A percentile compares a stretch with the other conserved stretches of the same genome.
Conservation (phyloP, 2,888 invertebrate species). For the Polydesmus complanatus region DNA sequence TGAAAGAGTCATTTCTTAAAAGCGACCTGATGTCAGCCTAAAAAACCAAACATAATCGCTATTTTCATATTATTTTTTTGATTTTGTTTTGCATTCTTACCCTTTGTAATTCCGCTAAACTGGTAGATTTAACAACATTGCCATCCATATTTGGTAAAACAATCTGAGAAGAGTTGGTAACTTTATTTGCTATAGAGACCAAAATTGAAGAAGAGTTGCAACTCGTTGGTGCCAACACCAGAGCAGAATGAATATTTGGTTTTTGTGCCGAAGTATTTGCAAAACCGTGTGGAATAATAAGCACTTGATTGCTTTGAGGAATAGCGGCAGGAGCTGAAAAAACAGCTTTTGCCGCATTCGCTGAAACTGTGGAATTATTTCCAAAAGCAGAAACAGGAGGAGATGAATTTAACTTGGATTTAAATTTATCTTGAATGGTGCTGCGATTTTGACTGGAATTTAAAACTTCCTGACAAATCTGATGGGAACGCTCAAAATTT, state of each 20-base stretch:
- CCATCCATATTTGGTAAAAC: not conserved
- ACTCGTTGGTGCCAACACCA: not conserved
- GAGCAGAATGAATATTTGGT: not conserved
- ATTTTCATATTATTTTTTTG: too few relatives aligned
- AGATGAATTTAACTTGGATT: not conserved
- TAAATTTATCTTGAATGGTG: not conserved
- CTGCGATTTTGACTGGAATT: constrained; percentile 76
- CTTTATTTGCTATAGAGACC: not conserved
- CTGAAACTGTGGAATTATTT: not conserved
- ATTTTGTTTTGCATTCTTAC: too few relatives aligned
- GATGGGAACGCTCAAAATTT: constrained; percentile 84
- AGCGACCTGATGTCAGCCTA: not conserved
- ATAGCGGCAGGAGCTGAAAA: not conserved
- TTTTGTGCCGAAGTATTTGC: not conserved
- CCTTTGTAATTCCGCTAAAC: not conserved
- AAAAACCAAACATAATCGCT: not conserved
- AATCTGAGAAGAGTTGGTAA: not conserved
- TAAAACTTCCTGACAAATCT: constrained; percentile 62
- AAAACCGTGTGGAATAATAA: not conserved
- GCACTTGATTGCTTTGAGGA: not conserved
- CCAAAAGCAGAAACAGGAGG: not conserved
- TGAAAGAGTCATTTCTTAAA: not conserved
- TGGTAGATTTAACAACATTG: not conserved
- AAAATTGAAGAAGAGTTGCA: not conserved
- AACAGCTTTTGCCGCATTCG: not conserved